Percentiles rank a stretch among this genome's conserved stretches.
phyloP scores from a whole-genome alignment of 2,113 vertebrate species.

The Stercorarius parasiticus region DNA sequence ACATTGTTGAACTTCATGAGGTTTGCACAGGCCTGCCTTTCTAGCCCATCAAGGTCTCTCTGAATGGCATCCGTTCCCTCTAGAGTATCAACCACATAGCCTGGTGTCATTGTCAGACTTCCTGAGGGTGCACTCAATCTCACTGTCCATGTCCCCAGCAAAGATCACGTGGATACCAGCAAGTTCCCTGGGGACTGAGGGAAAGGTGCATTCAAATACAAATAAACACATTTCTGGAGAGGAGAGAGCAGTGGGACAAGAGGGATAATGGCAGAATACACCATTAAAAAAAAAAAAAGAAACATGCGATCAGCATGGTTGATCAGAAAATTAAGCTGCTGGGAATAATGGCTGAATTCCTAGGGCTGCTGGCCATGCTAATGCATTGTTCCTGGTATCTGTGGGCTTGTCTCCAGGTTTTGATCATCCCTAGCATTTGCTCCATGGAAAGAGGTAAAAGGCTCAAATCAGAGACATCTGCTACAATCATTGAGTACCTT shows the following conservation, averaged over 20 bases:
- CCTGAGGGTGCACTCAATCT: not conserved
- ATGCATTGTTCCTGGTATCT: not conserved
- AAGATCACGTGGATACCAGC: not conserved
- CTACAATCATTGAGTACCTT: not conserved
- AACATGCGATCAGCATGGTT: not conserved
- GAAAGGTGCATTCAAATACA: not conserved
- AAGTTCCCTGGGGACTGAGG: accelerated
- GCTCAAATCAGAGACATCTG: conserved; percentile 58
- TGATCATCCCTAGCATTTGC: not conserved
- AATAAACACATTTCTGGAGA: not conserved
- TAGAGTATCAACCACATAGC: not conserved
- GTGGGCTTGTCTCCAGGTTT: not conserved
- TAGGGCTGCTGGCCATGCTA: not conserved
- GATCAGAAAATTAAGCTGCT: conserved; percentile 1
- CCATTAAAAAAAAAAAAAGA: not conserved
- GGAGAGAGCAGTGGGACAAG: not conserved
- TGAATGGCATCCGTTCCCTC: not conserved
- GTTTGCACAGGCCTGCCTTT: not conserved
- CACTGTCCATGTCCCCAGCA: not conserved
- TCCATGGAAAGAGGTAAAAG: conserved; percentile 16
- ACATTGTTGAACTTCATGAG: not conserved
- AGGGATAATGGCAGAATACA: not conserved
- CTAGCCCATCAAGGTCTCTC: not conserved
- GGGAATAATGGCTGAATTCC: conserved; percentile 8
- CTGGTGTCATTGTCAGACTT: accelerated